Evolutionary conservation across 1,140 invertebrate species (phyloP), one percentile per base, ranked within the genome.

Genomic region (Archivesica marissinica): DNA sequence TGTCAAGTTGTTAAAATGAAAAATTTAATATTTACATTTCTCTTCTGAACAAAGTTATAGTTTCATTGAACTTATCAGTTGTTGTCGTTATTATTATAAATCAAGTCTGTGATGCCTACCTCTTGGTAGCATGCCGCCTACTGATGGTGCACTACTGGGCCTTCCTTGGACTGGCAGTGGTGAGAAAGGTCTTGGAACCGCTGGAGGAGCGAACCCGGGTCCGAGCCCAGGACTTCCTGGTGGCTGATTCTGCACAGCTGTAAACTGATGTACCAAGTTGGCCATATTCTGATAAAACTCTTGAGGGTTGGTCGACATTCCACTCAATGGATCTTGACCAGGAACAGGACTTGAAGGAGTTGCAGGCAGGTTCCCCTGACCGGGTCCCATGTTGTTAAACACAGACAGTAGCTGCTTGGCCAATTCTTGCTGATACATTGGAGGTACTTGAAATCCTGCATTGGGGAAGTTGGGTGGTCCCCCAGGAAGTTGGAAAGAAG

Each of bases 111-210:
- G n/a, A n/a, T 66, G 56, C 41, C 81, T 85, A 89, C 90, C 88
- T 88, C 86, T 85, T 39, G 78, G 79, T 28, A 90, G 68, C 59
- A 90, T 87, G 28, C 85, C 90, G 47, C 89, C 87, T 68, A 90
- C 85, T 47, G 86, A 87, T 77, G 90, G 89, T 76, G 90, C 90
- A 90, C 90, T 91, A 83, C 87, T 90, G 7, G 90, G 90, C 38
- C 90, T 82, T 35, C 86, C 88, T 54, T 88, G 87, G 28, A 77
- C 84, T 59, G 87, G 82, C 38, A 91, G 56, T 38, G 89, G 90
- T 17, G 90, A 91, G 50, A 89, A 88, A 33, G 89, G 87, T 25
- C 89, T 81, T 30, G 84, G 81, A 23, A 81, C 30, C 54, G 68
- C 86, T 15, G 78, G 72, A 20, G 74, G 78, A 38, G 64, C 52